These are phyloP conservation scores for Ophioderma brevispina DNA, from an alignment of 35 echinoderm and acorn worm species.

Conservation along the genomic window DNA sequence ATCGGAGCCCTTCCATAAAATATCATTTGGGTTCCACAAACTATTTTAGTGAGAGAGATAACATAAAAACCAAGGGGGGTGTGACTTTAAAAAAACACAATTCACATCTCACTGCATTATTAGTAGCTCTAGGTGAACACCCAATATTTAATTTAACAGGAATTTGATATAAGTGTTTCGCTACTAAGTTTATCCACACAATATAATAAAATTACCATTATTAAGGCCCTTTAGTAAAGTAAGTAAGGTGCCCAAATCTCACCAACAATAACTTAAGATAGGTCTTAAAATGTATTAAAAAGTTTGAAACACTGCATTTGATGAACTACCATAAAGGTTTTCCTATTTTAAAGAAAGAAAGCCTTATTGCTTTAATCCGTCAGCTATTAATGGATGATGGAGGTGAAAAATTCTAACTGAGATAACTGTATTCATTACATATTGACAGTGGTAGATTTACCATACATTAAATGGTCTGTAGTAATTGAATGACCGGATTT, in stretches of 20 bases:
- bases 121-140: not conserved
- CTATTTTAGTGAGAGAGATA: not conserved
- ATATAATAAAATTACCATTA: not conserved
- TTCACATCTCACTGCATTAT: not conserved
- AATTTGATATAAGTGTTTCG: not conserved
- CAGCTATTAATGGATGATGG: too few relatives aligned
- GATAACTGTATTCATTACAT: too few relatives aligned
- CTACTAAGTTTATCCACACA: not conserved
- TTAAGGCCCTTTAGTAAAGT: not conserved
- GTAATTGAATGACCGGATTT: too few relatives aligned
- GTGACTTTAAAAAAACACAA: slow-evolving; percentile 3
- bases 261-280: not conserved
- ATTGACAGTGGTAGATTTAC: too few relatives aligned
- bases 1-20: not conserved
- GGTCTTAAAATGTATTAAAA: not conserved
- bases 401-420: too few relatives aligned
- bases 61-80: slow-evolving; percentile 6
- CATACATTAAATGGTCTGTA: too few relatives aligned
- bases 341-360: not conserved
- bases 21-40: not conserved
- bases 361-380: too few relatives aligned
- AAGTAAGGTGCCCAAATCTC: not conserved
- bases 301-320: slow-evolving; percentile 4
- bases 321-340: not conserved
- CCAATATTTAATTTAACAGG: not conserved